Base-by-base conservation (phyloP, 1,140 invertebrate species). In the Archivesica marissinica region DNA sequence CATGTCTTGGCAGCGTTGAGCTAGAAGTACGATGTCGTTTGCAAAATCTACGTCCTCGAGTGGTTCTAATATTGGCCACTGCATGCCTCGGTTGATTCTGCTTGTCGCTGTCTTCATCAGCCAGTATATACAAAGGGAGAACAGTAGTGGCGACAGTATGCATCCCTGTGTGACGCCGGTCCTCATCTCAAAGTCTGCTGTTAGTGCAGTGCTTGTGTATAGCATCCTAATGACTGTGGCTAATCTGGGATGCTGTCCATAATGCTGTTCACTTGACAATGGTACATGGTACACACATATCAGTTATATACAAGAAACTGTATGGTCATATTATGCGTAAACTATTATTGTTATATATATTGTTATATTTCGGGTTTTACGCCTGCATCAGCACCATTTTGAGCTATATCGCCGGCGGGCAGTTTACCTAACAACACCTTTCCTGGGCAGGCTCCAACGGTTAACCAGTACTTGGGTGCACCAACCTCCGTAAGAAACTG, bases 11-110 rank as follows among this genome's bases (percentile, higher is more conserved):
- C 86, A 59, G 30, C 56, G 70, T 25, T 77, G 76, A 7, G 87
- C 54, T 11, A 82, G 54, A 0, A 74, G 86, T 25, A 66, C 68
- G 3, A 75, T 82, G 39, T 88, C 79, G 56, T 88, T 70, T 59
- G 81, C 86, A 77, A 86, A 86, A 54, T 85, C 85, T 39, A 86
- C 7, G 28, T 81, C 85, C 44, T 86, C 77, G 3, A 86, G 59
- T 6, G 25, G 30, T 35, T 17, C 13, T 4, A n/a, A 3, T 2
- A 70, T 50, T 6, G 41, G 47, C 39, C 78, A 44, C 11, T 30
- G 39, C 11, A 44, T 15, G 66, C 41, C 35, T 23, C 44, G 7
- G 13, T 44, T 64, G 39, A 7, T 75, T 25, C 6, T 7, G 7
- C 6, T 44, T 4, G 54, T 79, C 3, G 15, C 41, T 15, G 13